Conservation (phyloP, 2,113 vertebrate species). For the Oplegnathus fasciatus region DNA sequence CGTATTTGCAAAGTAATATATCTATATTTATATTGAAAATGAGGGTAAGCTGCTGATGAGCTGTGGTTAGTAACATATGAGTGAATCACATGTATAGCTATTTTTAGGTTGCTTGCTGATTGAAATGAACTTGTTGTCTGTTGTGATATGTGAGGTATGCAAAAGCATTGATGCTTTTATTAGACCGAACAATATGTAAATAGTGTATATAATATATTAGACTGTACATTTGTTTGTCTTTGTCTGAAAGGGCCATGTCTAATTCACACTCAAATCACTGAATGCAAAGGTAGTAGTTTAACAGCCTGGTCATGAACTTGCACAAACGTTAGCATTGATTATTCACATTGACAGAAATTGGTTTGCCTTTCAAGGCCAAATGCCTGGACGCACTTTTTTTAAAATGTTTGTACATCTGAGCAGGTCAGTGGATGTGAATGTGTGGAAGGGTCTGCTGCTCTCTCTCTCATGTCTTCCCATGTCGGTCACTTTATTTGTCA, state of each 20-base stretch:
- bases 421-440: constrained; percentile 9
- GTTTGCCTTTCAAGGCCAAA: constrained; percentile 35
- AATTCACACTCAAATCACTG: constrained; percentile 8
- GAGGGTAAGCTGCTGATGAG: constrained; percentile 37
- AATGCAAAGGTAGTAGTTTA: constrained; percentile 21
- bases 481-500: constrained; percentile 17
- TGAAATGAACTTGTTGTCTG: constrained; percentile 39
- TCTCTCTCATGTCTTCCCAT: constrained; percentile 31
- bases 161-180: constrained; percentile 37
- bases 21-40: constrained; percentile 75
- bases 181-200: constrained; percentile 60
- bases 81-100: constrained; percentile 6
- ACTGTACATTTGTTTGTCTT: constrained; percentile 40
- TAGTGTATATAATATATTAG: constrained; percentile 56
- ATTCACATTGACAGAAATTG: not conserved
- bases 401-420: constrained; percentile 10
- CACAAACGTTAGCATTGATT: constrained; percentile 14
- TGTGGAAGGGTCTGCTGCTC: constrained; percentile 16
- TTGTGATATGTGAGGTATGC: constrained; percentile 30
- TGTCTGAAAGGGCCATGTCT: constrained; percentile 11
- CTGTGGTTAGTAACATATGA: constrained; percentile 8
- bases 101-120: constrained; percentile 61
- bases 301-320: constrained; percentile 1
- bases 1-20: constrained; percentile 52
- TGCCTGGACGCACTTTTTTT: not conserved